phyloP scores from a whole-genome alignment of 2,797 vertebrate species.

The Iguana delicatissima region DNA sequence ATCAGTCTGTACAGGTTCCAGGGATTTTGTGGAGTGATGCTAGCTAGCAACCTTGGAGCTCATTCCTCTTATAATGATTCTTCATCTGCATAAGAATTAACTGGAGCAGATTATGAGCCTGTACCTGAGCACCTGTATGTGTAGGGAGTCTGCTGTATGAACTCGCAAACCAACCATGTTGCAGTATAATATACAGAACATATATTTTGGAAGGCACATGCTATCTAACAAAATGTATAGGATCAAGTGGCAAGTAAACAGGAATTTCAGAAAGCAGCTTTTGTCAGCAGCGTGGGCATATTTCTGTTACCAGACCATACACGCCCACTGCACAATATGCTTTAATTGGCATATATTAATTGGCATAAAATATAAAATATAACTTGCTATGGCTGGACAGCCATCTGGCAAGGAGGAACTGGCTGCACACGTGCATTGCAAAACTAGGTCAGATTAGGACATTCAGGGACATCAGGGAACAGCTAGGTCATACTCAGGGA shows the following conservation, averaged over 20 bases:
- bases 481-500: no score
- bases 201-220: background rate
- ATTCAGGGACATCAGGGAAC: no score
- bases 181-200: background rate
- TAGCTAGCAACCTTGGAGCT: background rate
- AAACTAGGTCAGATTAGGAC: no score
- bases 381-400: no score
- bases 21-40: background rate
- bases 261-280: background rate
- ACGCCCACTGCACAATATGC: no score
- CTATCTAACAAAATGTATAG: background rate
- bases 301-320: no score
- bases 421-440: no score
- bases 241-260: background rate
- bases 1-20: background rate
- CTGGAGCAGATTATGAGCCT: background rate
- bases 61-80: background rate
- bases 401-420: no score
- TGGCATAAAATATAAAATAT: no score
- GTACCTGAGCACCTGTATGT: background rate
- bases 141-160: background rate
- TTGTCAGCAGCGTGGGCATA: background rate
- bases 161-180: background rate
- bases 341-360: no score
- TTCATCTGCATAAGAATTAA: background rate